These are phyloP conservation scores for Morelia viridis DNA, from an alignment of 2,797 vertebrate genomes.

Conservation along the genomic window DNA sequence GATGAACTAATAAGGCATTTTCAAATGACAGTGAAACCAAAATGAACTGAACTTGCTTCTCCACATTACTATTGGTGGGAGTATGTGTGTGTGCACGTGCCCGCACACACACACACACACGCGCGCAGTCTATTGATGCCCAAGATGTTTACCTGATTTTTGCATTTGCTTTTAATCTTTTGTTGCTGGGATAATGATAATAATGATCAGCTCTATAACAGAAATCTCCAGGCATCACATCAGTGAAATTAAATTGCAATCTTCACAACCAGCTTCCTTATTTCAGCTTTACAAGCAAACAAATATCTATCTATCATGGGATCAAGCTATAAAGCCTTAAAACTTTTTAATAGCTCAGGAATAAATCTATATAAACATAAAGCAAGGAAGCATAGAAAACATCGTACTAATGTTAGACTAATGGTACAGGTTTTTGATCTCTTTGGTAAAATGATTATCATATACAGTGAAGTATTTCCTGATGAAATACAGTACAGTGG, in stretches of 20 bases:
- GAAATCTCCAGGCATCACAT: slow-evolving; percentile 36
- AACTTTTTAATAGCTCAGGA: neutral
- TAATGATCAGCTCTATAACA: slow-evolving; percentile 40
- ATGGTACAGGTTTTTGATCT: neutral
- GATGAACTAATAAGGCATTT: slow-evolving; percentile 18
- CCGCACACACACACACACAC: neutral
- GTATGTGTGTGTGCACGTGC: neutral
- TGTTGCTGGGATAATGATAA: slow-evolving; percentile 43
- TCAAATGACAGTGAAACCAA: slow-evolving; percentile 14
- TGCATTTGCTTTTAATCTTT: slow-evolving; percentile 11
- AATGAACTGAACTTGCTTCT: neutral
- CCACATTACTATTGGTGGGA: neutral
- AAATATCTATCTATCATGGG: slow-evolving; percentile 27
- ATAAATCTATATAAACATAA: neutral
- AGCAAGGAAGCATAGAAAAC: neutral
- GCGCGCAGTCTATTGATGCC: slow-evolving; percentile 14
- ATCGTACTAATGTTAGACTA: neutral
- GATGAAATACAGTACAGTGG: neutral
- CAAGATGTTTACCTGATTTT: slow-evolving; percentile 30
- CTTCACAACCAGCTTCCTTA: slow-evolving; percentile 44
- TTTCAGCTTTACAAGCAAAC: slow-evolving; percentile 46
- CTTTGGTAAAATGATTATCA: neutral
- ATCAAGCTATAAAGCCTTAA: neutral
- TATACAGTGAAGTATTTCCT: neutral
- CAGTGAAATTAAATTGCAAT: slow-evolving; percentile 46